Conservation (phyloP, 2,797 vertebrate genomes). For the Rhynchotus rufescens region DNA sequence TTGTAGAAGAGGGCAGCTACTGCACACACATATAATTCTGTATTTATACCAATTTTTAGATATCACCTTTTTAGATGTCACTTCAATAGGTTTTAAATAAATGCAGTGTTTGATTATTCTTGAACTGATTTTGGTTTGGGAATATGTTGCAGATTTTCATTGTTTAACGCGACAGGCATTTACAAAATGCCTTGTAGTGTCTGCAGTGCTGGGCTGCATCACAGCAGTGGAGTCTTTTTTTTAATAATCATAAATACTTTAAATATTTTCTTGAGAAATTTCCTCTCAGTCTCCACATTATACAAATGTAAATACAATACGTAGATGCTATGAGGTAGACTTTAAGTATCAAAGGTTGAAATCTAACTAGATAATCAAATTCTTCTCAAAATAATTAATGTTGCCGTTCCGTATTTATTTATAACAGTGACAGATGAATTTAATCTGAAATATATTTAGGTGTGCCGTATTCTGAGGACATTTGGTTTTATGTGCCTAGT, state of each 20-base stretch:
- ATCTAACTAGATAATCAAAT: not conserved
- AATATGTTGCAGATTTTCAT: not conserved
- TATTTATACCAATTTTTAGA: not conserved
- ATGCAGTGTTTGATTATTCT: not conserved
- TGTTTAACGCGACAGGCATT: not conserved
- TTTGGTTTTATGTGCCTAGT: not conserved
- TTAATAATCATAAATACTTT: not conserved
- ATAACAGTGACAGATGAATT: not conserved
- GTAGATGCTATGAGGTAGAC: not conserved
- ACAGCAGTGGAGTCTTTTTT: not conserved
- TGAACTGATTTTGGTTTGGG: not conserved
- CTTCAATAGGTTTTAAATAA: not conserved
- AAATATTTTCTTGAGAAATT: not conserved
- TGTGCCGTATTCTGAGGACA: not conserved
- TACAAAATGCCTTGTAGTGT: not conserved
- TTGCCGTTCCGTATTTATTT: not conserved
- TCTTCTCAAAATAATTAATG: not conserved
- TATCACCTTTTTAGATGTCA: not conserved
- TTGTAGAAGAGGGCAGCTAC: not conserved
- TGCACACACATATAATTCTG: not conserved
- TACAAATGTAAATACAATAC: not conserved
- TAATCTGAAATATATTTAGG: not conserved
- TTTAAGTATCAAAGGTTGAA: not conserved
- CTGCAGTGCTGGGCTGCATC: not conserved
- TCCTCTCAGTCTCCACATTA: not conserved